Evolutionary conservation across 2,113 vertebrate genomes (phyloP).

Genomic region (Saccopteryx bilineata): DNA sequence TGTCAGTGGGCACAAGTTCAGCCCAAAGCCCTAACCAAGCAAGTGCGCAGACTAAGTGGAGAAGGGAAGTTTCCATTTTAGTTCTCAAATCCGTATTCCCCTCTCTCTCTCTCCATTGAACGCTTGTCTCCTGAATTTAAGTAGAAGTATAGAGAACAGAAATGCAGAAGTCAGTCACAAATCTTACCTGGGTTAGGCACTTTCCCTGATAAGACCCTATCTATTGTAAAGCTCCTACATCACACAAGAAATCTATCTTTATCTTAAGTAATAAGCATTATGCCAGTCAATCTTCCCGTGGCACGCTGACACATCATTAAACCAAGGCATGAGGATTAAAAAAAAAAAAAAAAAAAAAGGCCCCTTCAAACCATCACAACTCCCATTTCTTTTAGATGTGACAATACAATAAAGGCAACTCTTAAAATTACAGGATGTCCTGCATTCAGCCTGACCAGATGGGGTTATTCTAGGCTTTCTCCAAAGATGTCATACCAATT

Average conservation of each 20-base stretch:
- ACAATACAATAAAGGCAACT: conserved; percentile 63
- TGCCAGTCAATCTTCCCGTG: conserved; percentile 77
- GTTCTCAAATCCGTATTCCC: conserved; percentile 27
- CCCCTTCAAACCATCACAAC: conserved; percentile 66
- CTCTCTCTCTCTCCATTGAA: background rate
- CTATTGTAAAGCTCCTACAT: conserved; percentile 78
- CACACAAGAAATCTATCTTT: conserved; percentile 83
- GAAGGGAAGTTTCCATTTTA: conserved; percentile 31
- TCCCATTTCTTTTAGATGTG: conserved; percentile 62
- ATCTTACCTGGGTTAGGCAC: conserved; percentile 80
- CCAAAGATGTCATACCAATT: background rate
- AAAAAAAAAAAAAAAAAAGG: conserved; percentile 47
- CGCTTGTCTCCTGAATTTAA: conserved; percentile 69
- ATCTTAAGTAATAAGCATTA: conserved; percentile 85
- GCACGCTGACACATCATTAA: conserved; percentile 83
- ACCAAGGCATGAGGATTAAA: conserved; percentile 78
- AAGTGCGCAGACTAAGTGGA: background rate
- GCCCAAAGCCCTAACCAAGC: background rate
- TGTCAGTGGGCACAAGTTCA: background rate
- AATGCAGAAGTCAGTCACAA: conserved; percentile 76
- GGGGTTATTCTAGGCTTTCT: conserved; percentile 20
- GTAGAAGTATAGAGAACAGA: conserved; percentile 50
- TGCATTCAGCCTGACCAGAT: background rate
- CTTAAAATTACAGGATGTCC: conserved; percentile 63
- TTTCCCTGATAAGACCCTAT: conserved; percentile 82